Base-by-base conservation (phyloP, 2,113 vertebrate genomes). In the Lanius collurio region DNA sequence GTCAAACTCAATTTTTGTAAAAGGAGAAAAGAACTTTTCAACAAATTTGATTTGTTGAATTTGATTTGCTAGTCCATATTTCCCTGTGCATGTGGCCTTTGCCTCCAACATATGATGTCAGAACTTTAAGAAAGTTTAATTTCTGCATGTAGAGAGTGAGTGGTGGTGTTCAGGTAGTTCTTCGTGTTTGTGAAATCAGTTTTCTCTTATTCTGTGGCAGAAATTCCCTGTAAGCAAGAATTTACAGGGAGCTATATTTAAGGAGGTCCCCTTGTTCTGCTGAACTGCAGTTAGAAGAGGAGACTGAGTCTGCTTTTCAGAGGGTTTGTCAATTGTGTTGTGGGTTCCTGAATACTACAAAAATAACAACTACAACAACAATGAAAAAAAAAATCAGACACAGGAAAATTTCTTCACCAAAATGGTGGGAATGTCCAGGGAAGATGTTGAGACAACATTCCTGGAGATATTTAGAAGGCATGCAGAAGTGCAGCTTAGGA, bases 361-460 rank as follows among this genome's bases (percentile, higher is more conserved):
- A 33, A 35, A 44, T 26, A 55, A 67, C 20, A 16, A 16, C 33
- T 44, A 67, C 15, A 16, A 33, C 14, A 44, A 13, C 15, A 33
- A 56, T 13, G 3, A 24, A 5, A 62, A 56, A 56, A 35, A 27
- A 1, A 20, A 27, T 5, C 30, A 16, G 10, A 16, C 26, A 8
- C 1, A 27, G n/a, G 10, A 57, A 47, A 39, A 39, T 39, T 39
- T 57, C 28, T 47, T 68, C 42, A 57, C 10, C n/a, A 27, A 47
- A 57, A 33, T 0, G 0, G 30, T 50, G 35, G n/a, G n/a, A 35
- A 59, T 50, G 11, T n/a, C 44, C 44, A 28, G 30, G 15, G 9
- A 69, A 68, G 47, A 13, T 10, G 17, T 17, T 57, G 42, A 59
- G 6, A 9, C 23, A 49, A 16, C 11, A 50, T 41, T 59, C 4